Percentiles rank a stretch among this genome's conserved stretches.
phyloP scores from a whole-genome alignment of 2,888 invertebrate genomes.

The Drosophila putrida region DNA sequence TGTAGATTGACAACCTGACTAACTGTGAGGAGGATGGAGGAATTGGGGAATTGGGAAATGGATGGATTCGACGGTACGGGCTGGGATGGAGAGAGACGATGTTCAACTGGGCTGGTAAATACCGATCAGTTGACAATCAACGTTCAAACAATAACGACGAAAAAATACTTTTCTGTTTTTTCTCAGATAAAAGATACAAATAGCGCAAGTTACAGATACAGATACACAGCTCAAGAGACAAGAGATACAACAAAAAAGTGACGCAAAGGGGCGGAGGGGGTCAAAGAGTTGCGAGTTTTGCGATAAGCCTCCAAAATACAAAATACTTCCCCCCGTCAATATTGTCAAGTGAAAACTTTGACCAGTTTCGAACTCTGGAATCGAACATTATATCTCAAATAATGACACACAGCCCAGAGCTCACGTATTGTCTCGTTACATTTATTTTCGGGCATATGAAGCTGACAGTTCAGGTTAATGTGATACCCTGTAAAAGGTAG shows the following conservation, averaged over 20 bases:
- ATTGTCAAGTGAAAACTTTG: constrained; percentile 8
- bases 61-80: no score
- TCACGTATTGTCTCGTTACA: constrained; percentile 40
- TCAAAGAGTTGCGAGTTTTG: not conserved
- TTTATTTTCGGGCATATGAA: constrained; percentile 47
- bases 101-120: constrained; percentile 29
- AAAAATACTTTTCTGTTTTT: constrained; percentile 45
- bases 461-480: constrained; percentile 40
- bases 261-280: not conserved
- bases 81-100: constrained; percentile 13
- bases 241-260: not conserved
- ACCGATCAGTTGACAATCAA: constrained; percentile 77
- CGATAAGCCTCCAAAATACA: constrained; percentile 21
- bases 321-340: not conserved
- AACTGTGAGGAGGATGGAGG: constrained; percentile 13
- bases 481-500: constrained; percentile 15
- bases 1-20: constrained; percentile 14
- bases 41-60: not conserved
- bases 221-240: constrained; percentile 13
- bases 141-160: constrained; percentile 72
- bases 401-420: constrained; percentile 27
- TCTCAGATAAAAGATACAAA: constrained; percentile 69
- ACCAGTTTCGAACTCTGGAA: constrained; percentile 15
- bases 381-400: constrained; percentile 28
- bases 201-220: constrained; percentile 40